Conservation (phyloP, 2,797 vertebrate species). For the Euphonia xanthogaster region DNA sequence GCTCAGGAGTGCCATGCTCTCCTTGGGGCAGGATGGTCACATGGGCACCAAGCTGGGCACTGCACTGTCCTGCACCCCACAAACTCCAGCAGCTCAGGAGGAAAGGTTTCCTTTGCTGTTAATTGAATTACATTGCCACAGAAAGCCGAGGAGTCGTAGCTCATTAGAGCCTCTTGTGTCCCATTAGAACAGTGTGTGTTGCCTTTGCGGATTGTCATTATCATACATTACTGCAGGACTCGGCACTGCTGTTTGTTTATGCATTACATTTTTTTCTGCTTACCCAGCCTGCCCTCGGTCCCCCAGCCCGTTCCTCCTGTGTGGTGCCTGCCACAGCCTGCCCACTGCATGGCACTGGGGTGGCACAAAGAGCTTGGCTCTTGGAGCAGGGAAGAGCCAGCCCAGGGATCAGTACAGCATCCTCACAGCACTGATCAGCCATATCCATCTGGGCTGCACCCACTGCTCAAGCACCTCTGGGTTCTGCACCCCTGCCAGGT, state of each 20-base stretch:
- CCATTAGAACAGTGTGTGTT: conserved; percentile 50
- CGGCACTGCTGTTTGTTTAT: conserved; percentile 51
- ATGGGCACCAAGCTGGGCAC: background rate
- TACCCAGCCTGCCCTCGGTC: background rate
- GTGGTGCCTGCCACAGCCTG: background rate
- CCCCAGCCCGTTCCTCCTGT: background rate
- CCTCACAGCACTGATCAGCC: background rate
- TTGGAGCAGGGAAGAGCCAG: background rate
- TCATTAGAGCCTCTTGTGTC: conserved; percentile 69
- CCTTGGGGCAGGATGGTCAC: background rate
- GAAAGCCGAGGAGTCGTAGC: conserved; percentile 60
- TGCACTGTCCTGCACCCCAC: background rate
- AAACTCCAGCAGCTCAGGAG: background rate
- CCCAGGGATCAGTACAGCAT: background rate
- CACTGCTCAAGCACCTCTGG: background rate
- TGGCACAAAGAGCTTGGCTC: background rate
- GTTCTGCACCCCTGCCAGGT: background rate
- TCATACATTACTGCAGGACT: conserved; percentile 57
- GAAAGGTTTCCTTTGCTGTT: conserved; percentile 45
- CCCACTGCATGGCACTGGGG: background rate
- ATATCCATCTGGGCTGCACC: background rate
- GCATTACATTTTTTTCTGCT: conserved; percentile 22
- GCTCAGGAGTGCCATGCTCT: accelerated
- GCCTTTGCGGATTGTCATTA: conserved; percentile 56
- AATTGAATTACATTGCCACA: conserved; percentile 71